Conservation (phyloP, 2,888 invertebrate genomes). For the Abrostola tripartita region DNA sequence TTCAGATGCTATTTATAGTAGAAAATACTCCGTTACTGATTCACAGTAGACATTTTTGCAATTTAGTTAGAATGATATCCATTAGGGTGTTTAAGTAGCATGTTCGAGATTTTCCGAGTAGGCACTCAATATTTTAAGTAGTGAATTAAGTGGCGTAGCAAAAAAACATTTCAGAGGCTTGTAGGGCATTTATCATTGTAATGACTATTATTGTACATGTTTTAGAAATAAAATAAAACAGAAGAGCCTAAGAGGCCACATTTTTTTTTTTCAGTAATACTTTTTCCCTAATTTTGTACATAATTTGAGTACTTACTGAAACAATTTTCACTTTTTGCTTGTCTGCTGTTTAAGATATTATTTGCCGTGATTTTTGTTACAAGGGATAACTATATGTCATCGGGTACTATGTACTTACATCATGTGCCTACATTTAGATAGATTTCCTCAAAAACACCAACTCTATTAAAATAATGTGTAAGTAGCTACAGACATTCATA, state of each 20-base stretch:
- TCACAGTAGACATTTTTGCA: conserved; percentile 1
- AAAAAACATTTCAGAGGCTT: neutral
- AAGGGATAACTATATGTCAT: neutral
- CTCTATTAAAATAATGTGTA: too few relatives aligned
- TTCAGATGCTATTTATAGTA: neutral
- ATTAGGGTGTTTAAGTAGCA: conserved; percentile 5
- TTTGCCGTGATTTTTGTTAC: too few relatives aligned
- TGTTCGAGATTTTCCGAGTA: conserved; percentile 1
- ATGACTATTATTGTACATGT: neutral
- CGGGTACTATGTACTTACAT: too few relatives aligned
- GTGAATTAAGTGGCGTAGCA: neutral
- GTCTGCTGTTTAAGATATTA: too few relatives aligned
- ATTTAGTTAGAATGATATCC: conserved; percentile 9
- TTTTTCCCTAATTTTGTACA: too few relatives aligned
- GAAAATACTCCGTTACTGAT: neutral
- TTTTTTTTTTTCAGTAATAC: neutral
- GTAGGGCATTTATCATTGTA: neutral
- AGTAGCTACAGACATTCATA: conserved; percentile 1
- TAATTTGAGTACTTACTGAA: too few relatives aligned
- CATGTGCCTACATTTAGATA: too few relatives aligned
- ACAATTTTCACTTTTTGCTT: too few relatives aligned
- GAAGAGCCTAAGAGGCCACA: neutral
- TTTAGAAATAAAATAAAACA: neutral
- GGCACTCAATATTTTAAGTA: conserved; percentile 7
- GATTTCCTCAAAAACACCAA: too few relatives aligned